phyloP scores from a whole-genome alignment of 2,113 vertebrate genomes.

The Aphelocoma coerulescens region DNA sequence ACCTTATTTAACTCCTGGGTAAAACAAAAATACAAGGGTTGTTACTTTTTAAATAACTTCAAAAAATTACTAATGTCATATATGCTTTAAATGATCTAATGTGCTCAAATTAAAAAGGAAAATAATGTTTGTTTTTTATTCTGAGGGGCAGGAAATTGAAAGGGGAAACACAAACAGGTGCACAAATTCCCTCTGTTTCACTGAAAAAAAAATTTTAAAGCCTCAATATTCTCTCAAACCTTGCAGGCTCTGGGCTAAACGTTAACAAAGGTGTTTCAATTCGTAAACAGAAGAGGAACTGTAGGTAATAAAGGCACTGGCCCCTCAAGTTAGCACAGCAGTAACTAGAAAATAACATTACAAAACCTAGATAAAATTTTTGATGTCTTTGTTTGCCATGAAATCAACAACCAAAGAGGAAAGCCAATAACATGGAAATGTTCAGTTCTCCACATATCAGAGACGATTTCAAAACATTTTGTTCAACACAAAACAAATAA shows the following conservation, averaged over 20 bases:
- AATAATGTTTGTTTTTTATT: background rate
- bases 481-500: background rate
- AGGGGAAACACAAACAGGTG: background rate
- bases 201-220: background rate
- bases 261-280: background rate
- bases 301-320: background rate
- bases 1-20: slow-evolving; percentile 89
- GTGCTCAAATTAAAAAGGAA: background rate
- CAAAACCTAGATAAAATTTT: background rate
- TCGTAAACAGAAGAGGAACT: background rate
- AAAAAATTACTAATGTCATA: background rate
- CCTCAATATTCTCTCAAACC: background rate
- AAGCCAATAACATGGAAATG: background rate
- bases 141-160: background rate
- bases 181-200: background rate
- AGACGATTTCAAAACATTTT: background rate
- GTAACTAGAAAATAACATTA: background rate
- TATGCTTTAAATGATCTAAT: background rate
- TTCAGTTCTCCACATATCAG: background rate
- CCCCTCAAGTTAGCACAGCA: background rate
- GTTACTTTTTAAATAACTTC: background rate
- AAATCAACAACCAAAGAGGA: background rate
- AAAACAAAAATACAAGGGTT: slow-evolving; percentile 8
- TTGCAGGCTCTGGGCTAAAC: background rate
- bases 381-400: background rate